Evolutionary conservation across 2,888 invertebrate species (phyloP).

Genomic region (Idaea aversata): DNA sequence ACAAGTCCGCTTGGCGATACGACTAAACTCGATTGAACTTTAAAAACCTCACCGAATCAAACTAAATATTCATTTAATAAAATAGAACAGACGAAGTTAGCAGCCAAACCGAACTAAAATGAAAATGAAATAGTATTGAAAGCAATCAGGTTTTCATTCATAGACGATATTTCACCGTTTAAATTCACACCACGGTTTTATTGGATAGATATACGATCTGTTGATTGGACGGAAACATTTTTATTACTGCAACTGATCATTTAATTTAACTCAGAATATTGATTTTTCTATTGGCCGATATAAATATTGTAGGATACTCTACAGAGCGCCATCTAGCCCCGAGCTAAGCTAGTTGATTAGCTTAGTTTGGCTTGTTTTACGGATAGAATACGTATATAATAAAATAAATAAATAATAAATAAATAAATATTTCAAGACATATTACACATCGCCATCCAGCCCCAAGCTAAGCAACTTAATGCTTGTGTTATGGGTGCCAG

Average conservation of each 20-base stretch:
- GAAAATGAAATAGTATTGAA: slow-evolving; percentile 4
- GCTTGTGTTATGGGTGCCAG: too few species aligned
- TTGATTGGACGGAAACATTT: background rate
- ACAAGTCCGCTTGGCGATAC: too few species aligned
- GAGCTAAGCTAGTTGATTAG: too few species aligned
- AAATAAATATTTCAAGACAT: too few species aligned
- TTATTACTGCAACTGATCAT: background rate
- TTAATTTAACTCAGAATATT: background rate
- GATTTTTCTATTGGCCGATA: background rate
- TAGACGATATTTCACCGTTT: slow-evolving; percentile 10
- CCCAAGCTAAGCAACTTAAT: too few species aligned
- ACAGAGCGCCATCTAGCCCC: background rate
- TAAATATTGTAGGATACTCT: background rate
- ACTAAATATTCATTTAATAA: background rate
- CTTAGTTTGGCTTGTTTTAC: too few species aligned
- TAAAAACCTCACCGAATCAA: slow-evolving; percentile 3
- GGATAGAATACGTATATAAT: too few species aligned
- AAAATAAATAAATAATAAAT: too few species aligned
- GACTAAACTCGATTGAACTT: too few species aligned
- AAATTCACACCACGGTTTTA: slow-evolving; percentile 14
- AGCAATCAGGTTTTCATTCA: slow-evolving; percentile 17
- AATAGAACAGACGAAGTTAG: background rate
- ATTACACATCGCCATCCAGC: too few species aligned
- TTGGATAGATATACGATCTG: slow-evolving; percentile 5
- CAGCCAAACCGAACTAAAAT: background rate